A percentile compares a stretch with the other conserved stretches of the same genome.
Evolutionary conservation across 2,888 invertebrate species (phyloP).

Genomic region (Agonopterix alstromeriana): DNA sequence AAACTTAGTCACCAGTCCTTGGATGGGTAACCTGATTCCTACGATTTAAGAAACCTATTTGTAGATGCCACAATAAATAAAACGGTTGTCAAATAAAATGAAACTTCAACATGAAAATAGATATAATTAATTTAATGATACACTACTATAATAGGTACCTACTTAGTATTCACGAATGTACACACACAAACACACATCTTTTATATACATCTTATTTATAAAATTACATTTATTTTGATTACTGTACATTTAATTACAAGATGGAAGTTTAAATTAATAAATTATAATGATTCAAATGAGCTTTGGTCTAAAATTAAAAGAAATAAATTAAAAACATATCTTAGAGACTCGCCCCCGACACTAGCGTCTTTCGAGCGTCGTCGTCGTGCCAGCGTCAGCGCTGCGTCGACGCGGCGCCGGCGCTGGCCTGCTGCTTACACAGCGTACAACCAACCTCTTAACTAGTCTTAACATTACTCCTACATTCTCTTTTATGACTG

Average conservation of each 20-base stretch:
- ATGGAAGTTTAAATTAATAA: slow-evolving; percentile 19
- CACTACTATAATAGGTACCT: slow-evolving; percentile 34
- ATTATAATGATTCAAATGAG: slow-evolving; percentile 42
- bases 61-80: no score
- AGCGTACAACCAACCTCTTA: no score
- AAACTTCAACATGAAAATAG: slow-evolving; percentile 60
- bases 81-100: slow-evolving; percentile 1
- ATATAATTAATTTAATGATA: slow-evolving; percentile 69
- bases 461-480: no score
- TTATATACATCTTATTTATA: slow-evolving; percentile 25
- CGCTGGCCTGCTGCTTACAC: no score
- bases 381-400: no score
- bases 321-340: background rate
- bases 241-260: slow-evolving; percentile 38
- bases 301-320: slow-evolving; percentile 52
- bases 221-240: slow-evolving; percentile 12
- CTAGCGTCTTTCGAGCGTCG: no score
- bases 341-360: no score
- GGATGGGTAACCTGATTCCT: no score
- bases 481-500: no score
- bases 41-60: no score
- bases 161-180: slow-evolving; percentile 44
- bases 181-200: slow-evolving; percentile 41
- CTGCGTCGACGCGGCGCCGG: no score
- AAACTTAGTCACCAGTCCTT: no score